These are phyloP conservation scores for Agrochola lychnidis DNA, from an alignment of 2,888 invertebrate genomes.

Conservation along the genomic window DNA sequence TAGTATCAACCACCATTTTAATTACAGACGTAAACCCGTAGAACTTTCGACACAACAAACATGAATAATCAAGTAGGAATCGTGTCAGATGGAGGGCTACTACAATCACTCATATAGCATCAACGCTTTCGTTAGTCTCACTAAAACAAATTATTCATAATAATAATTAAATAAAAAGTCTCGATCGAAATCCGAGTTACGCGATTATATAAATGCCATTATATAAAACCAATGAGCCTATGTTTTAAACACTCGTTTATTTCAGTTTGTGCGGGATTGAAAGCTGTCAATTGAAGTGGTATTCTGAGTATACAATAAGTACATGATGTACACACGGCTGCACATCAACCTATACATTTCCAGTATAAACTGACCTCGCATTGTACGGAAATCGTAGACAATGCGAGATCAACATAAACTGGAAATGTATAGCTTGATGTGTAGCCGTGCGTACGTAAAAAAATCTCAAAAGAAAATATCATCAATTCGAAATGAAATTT, in stretches of 20 bases:
- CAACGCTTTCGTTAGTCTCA: background rate
- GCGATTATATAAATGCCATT: background rate
- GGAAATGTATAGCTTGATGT: too few species aligned
- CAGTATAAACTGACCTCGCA: too few species aligned
- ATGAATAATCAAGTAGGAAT: slow-evolving; percentile 20
- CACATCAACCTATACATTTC: too few species aligned
- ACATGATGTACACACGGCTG: too few species aligned
- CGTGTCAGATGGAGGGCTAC: background rate
- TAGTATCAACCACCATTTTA: slow-evolving; percentile 36
- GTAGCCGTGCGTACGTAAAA: too few species aligned
- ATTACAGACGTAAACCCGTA: slow-evolving; percentile 35
- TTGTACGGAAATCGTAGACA: too few species aligned
- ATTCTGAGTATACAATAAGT: too few species aligned
- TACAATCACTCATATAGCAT: background rate
- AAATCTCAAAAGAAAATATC: too few species aligned
- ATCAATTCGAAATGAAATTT: too few species aligned
- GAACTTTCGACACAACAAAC: slow-evolving; percentile 47
- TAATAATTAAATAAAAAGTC: background rate
- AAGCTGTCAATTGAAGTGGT: background rate
- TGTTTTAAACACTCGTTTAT: too few species aligned
- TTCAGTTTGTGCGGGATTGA: background rate
- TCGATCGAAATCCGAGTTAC: background rate
- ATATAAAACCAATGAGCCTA: background rate
- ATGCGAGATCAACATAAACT: too few species aligned
- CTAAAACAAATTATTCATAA: background rate